phyloP scores from a whole-genome alignment of 1,140 invertebrate genomes.

The Drosophila hydei region DNA sequence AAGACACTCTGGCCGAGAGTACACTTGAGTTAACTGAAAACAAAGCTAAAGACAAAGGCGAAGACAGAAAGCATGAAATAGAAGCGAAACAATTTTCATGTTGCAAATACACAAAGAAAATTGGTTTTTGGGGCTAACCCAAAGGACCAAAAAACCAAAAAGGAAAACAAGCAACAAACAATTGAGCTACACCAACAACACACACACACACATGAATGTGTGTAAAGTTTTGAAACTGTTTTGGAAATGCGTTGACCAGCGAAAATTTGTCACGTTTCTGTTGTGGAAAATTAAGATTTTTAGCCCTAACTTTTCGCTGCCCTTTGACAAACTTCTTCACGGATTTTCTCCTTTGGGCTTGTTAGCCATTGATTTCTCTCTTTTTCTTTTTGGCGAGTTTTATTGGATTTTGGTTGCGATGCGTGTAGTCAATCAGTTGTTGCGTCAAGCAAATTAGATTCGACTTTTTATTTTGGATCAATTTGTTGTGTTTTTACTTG shows the following conservation, averaged over 20 bases:
- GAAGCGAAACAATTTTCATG: slow-evolving; percentile 37
- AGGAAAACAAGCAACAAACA: slow-evolving; percentile 44
- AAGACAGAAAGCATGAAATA: background rate
- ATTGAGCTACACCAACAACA: slow-evolving; percentile 38
- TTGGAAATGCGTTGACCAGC: slow-evolving; percentile 41
- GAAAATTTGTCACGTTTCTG: slow-evolving; percentile 73
- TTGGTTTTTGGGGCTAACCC: slow-evolving; percentile 52
- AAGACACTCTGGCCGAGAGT: slow-evolving; percentile 21
- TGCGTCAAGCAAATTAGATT: slow-evolving; percentile 68
- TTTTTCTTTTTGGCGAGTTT: slow-evolving; percentile 56
- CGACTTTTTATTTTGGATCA: slow-evolving; percentile 30
- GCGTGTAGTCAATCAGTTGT: slow-evolving; percentile 62
- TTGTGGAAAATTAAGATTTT: slow-evolving; percentile 73
- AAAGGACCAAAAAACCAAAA: slow-evolving; percentile 29
- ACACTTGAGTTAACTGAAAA: slow-evolving; percentile 43
- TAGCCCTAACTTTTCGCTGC: slow-evolving; percentile 1
- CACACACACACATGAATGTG: slow-evolving; percentile 1
- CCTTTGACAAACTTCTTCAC: slow-evolving; percentile 38
- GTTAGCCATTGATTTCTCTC: slow-evolving; percentile 70
- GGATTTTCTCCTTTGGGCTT: slow-evolving; percentile 62
- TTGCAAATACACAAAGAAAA: slow-evolving; percentile 57
- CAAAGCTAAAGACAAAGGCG: background rate
- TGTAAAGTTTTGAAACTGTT: slow-evolving; percentile 62
- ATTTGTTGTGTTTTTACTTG: slow-evolving; percentile 18
- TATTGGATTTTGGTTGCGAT: slow-evolving; percentile 39